Evolutionary conservation across 2,888 invertebrate species (phyloP), one percentile per base, ranked within the genome.

Genomic region (Odontocolon sp.): DNA sequence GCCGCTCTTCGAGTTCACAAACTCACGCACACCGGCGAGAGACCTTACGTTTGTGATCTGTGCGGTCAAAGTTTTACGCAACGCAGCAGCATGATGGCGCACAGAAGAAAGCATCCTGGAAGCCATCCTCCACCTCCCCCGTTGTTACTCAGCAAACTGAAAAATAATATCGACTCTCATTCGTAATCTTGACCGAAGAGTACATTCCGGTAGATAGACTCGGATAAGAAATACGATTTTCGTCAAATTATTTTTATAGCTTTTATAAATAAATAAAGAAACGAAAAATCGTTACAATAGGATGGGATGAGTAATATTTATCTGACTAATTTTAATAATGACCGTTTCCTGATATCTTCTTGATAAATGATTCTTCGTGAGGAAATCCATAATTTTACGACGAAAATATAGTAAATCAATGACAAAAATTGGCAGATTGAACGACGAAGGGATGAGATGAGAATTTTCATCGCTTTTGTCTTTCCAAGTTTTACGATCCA

Each of bases 101-200:
- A 79, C 45, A 45, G 79, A 6, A 45, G 73, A 14, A 78, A 79
- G 57, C 79, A 79, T 57, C 79, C 79, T 6, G 79, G 79, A 3
- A 64, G 40, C 63, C 79, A 79, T 70, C 78, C 79, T 1, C 79
- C 79, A 11, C 79, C 79, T 5, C 79, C 79, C 8, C 77, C 66
- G 1, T 70, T 70, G 23, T 52, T 52, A 8, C 42, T 77, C 16
- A 57, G 47, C 14, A 73, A 69, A 26, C 45, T 64, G 2, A 66
- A 31, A 5, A 36, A 14, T n/a, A 64, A 28, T 11, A 18, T 45
- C 1, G 59, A 73, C 23, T 61, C 72, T 6, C 68, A 69, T 54
- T 77, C 72, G 16, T 72, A 52, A 57, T 14, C 14, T n/a, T 14
- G 28, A 52, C 2, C 23, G 9, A 47, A 2, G 2, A 9, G 23